Evolutionary conservation across 2,888 invertebrate species (phyloP).

Genomic region (Neoascia interrupta): DNA sequence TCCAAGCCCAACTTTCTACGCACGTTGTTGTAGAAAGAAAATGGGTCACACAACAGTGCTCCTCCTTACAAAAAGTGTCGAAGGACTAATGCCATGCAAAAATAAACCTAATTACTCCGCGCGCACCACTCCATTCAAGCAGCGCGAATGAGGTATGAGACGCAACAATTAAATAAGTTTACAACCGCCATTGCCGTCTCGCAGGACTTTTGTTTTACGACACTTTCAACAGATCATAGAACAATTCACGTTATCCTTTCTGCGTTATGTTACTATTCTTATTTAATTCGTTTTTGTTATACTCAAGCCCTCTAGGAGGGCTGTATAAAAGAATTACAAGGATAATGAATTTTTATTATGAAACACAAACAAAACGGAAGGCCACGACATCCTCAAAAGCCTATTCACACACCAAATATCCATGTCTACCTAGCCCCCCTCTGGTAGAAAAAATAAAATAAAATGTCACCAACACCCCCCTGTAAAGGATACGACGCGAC

Average conservation of each 20-base stretch:
- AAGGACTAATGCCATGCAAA: slow-evolving; percentile 48
- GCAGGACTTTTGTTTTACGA: slow-evolving; percentile 57
- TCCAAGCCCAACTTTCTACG: neutral
- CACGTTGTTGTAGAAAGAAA: slow-evolving; percentile 8
- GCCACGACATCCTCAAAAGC: slow-evolving; percentile 30
- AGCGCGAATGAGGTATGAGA: neutral
- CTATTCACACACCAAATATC: slow-evolving; percentile 35
- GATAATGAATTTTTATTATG: slow-evolving; percentile 67
- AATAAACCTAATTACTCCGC: slow-evolving; percentile 58
- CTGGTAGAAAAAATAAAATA: neutral
- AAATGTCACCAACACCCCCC: slow-evolving; percentile 3
- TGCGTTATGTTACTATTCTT: slow-evolving; percentile 29
- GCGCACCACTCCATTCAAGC: slow-evolving; percentile 21
- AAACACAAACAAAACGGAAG: slow-evolving; percentile 38
- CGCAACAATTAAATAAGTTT: slow-evolving; percentile 47
- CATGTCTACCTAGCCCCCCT: slow-evolving; percentile 1
- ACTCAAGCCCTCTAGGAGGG: slow-evolving; percentile 5
- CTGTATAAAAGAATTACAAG: slow-evolving; percentile 54
- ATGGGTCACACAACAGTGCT: slow-evolving; percentile 45
- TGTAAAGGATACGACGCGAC: slow-evolving; percentile 46
- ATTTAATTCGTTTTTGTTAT: slow-evolving; percentile 44
- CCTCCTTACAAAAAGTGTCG: slow-evolving; percentile 13
- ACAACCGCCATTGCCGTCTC: slow-evolving; percentile 20
- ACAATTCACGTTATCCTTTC: slow-evolving; percentile 55
- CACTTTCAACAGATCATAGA: slow-evolving; percentile 69